Evolutionary conservation across 2,888 invertebrate genomes (phyloP), one percentile per base, ranked within the genome.

Genomic region (Stratiomys singularior): DNA sequence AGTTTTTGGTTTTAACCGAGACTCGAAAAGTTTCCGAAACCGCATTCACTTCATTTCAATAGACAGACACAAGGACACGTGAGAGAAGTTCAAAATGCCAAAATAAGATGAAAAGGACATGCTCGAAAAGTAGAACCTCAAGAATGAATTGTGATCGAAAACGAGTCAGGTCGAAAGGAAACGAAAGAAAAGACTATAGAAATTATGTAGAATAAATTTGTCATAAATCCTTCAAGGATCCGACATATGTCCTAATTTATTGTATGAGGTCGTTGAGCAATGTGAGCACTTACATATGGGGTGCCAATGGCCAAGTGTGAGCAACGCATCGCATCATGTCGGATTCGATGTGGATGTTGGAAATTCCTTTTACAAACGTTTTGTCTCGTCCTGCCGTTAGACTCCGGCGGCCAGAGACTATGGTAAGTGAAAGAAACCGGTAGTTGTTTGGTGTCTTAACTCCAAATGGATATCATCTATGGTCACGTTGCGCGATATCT

Each of bases 171-270:
- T 60, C 60, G 60, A 60, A 60, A 23, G 60, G 23, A 60, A 37
- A 56, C 37, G 37, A 25, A 37, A 30, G 58, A 56, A n/a, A 9
- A 47, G 56, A 11, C 28, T 52, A 56, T 56, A n/a, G 30, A 37
- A 74, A 74, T 74, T 74, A 74, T 74, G 60, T 60, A 79, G 81
- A 81, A 81, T 81, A 81, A 81, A 80, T 80, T 81, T 80, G 79
- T 81, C 80, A 81, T 81, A 81, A 81, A 81, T 81, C 81, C 80
- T 80, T 81, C 81, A 81, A 71, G 77, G 60, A 77, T 79, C 79
- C 78, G 80, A 80, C 81, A 81, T 77, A 80, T 80, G 80, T 81
- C 80, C 79, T 79, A 80, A 81, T 80, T 80, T 81, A 80, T 81
- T 80, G 80, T 80, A 67, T 27, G 67, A 77, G 77, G 77, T 77